phyloP scores from a whole-genome alignment of 2,113 vertebrate species.

The Saccopteryx bilineata region DNA sequence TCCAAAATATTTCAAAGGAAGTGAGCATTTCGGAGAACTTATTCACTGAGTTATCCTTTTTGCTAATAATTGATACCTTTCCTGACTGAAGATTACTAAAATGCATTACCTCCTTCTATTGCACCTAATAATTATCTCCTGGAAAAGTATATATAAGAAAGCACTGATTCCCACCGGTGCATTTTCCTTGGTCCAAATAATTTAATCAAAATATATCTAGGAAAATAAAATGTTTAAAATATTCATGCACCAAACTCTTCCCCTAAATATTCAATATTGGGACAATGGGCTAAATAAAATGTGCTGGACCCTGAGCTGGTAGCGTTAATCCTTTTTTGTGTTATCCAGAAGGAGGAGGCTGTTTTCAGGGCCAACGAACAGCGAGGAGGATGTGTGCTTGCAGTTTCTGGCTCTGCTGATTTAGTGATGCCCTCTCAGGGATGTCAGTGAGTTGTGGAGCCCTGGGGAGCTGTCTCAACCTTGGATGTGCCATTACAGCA shows the following conservation, averaged over 20 bases:
- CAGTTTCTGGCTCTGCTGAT: slow-evolving; percentile 37
- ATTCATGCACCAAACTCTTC: background rate
- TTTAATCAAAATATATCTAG: slow-evolving; percentile 10
- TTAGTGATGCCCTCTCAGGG: background rate
- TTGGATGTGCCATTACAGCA: slow-evolving; percentile 65
- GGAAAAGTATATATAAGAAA: slow-evolving; percentile 19
- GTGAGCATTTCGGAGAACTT: background rate
- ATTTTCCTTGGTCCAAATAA: background rate
- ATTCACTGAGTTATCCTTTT: background rate
- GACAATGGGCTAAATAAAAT: background rate
- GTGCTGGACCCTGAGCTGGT: background rate
- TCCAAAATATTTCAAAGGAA: slow-evolving; percentile 65
- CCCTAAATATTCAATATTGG: slow-evolving; percentile 9
- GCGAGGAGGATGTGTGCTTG: background rate
- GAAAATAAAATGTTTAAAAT: slow-evolving; percentile 49
- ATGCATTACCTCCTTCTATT: slow-evolving; percentile 21
- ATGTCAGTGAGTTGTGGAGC: slow-evolving; percentile 47
- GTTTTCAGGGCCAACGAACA: background rate
- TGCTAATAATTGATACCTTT: slow-evolving; percentile 58
- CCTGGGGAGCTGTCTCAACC: slow-evolving; percentile 25
- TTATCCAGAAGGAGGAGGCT: slow-evolving; percentile 43
- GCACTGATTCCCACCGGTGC: background rate
- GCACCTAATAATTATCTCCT: background rate
- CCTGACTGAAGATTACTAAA: slow-evolving; percentile 54
- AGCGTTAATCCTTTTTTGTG: background rate